These are phyloP conservation scores for Apamea sordens DNA, from an alignment of 2,888 invertebrate genomes.

Conservation along the genomic window DNA sequence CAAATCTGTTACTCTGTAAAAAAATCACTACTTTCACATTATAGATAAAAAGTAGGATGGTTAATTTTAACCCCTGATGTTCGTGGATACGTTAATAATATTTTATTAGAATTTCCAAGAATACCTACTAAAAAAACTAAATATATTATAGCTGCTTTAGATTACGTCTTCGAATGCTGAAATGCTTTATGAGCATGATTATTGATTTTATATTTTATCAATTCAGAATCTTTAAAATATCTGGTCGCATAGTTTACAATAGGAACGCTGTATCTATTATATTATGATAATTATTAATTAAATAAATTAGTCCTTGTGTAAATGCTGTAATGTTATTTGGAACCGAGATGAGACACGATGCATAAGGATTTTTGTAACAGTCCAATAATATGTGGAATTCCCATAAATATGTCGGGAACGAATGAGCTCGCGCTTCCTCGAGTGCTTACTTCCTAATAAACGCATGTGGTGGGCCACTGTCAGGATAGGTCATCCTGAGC, in stretches of 20 bases:
- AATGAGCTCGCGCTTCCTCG: neutral
- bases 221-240: slow-evolving; percentile 20
- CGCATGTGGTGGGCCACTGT: neutral
- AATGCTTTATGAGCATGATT: neutral
- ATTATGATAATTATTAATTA: slow-evolving; percentile 15
- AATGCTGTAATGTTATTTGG: neutral
- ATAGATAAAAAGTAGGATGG: neutral
- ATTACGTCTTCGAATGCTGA: neutral
- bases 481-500: neutral
- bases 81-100: neutral
- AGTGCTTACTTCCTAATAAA: neutral
- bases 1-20: neutral
- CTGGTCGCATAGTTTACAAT: slow-evolving; percentile 9
- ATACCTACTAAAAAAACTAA: neutral
- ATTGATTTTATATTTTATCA: slow-evolving; percentile 35
- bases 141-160: neutral
- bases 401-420: neutral
- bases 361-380: neutral
- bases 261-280: slow-evolving; percentile 23
- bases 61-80: neutral
- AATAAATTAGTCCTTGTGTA: neutral
- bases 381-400: neutral
- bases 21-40: neutral
- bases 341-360: neutral
- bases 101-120: neutral